phyloP scores from a whole-genome alignment of 2,888 invertebrate species.

The Chrysolina haemoptera region DNA sequence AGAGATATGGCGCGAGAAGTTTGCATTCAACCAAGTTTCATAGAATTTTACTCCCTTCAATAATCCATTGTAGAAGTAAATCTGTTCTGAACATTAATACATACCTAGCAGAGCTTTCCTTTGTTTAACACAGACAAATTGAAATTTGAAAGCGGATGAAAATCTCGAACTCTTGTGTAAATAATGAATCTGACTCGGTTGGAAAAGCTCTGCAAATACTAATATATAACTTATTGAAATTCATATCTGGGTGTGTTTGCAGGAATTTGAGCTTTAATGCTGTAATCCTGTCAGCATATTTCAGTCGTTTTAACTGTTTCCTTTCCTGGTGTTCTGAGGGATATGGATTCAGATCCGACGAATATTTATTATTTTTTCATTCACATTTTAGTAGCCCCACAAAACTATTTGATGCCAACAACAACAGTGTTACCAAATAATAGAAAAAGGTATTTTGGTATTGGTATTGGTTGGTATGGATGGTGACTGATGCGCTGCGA shows the following conservation, averaged over 20 bases:
- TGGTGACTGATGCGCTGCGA: too few relatives aligned
- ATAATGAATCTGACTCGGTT: conserved; percentile 59
- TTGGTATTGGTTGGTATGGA: too few relatives aligned
- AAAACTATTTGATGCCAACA: too few relatives aligned
- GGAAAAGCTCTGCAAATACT: conserved; percentile 64
- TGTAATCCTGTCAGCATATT: not conserved
- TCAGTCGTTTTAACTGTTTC: not conserved
- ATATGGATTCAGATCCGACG: too few relatives aligned
- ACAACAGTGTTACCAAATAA: too few relatives aligned
- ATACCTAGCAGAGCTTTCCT: conserved; percentile 52
- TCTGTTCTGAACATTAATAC: conserved; percentile 51
- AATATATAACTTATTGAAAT: conserved; percentile 67
- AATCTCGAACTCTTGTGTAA: conserved; percentile 64
- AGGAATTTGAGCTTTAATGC: conserved; percentile 26
- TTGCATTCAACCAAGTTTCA: conserved; percentile 49
- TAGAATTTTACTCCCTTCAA: conserved; percentile 50
- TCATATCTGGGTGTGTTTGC: conserved; percentile 58
- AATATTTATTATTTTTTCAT: too few relatives aligned
- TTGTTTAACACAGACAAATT: conserved; percentile 62
- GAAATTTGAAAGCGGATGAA: conserved; percentile 59
- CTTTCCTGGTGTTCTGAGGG: not conserved
- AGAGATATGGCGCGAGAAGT: conserved; percentile 50
- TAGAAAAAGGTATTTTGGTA: too few relatives aligned
- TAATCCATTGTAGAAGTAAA: conserved; percentile 55
- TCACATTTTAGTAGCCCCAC: too few relatives aligned